Evolutionary conservation across 2,797 vertebrate species (phyloP).

Genomic region (Prunella strophiata): DNA sequence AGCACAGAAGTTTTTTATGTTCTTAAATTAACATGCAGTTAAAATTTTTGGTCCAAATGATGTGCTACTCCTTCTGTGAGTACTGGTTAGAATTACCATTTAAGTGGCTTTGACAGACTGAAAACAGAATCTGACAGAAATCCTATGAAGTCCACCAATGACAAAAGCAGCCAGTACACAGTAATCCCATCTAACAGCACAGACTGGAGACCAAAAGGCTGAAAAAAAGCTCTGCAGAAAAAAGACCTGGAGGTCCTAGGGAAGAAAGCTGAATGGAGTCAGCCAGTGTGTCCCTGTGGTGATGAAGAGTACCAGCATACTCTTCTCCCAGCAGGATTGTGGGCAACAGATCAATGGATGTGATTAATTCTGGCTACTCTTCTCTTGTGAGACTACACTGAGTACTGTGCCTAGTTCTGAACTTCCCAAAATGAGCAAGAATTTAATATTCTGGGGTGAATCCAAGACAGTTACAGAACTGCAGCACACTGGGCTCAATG

Average conservation of each 20-base stretch:
- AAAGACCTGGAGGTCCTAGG: background rate
- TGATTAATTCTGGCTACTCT: background rate
- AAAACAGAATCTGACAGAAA: background rate
- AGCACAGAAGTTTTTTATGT: background rate
- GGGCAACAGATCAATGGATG: background rate
- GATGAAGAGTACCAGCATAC: background rate
- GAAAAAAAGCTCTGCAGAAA: background rate
- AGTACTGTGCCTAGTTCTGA: background rate
- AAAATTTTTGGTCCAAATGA: background rate
- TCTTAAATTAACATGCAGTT: background rate
- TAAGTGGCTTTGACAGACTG: background rate
- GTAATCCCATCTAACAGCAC: background rate
- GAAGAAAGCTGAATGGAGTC: background rate
- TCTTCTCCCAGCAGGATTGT: background rate
- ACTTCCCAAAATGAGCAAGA: background rate
- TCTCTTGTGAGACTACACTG: background rate
- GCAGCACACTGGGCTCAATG: background rate
- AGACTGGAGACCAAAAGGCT: background rate
- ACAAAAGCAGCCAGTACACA: background rate
- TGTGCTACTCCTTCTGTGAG: background rate
- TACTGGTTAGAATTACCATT: background rate
- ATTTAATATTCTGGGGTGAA: background rate
- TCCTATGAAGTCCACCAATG: background rate
- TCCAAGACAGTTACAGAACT: fast-evolving
- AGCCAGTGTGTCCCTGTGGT: background rate